These are phyloP conservation scores for Plusia festucae DNA, from an alignment of 2,888 invertebrate species.

Conservation along the genomic window DNA sequence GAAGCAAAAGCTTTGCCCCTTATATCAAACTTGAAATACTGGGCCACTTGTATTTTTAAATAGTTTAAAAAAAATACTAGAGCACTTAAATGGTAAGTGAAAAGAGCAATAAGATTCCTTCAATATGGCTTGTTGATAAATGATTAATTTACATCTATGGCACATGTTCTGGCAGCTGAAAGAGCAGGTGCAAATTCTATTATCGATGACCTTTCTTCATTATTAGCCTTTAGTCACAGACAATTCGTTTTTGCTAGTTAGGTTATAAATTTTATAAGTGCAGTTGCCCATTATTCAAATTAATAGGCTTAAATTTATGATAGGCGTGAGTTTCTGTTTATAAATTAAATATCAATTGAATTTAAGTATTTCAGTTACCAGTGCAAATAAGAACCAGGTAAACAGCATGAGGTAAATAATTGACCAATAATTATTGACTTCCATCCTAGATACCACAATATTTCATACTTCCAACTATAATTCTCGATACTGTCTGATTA, in stretches of 20 bases:
- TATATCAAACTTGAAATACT: no score
- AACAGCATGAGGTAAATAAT: constrained; percentile 31
- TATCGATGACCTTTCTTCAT: constrained; percentile 31
- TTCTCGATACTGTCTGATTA: constrained; percentile 47
- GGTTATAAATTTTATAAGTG: constrained; percentile 13
- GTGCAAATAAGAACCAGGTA: neutral
- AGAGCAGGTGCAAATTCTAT: constrained; percentile 47
- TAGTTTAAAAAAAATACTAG: no score
- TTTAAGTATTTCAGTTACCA: neutral
- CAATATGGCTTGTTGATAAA: neutral
- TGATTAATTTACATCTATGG: constrained; percentile 22
- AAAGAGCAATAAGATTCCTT: no score
- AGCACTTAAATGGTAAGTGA: no score
- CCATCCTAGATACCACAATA: constrained; percentile 30
- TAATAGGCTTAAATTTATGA: neutral
- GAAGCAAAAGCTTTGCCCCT: no score
- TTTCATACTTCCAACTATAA: constrained; percentile 49
- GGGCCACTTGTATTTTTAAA: no score
- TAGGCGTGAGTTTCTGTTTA: neutral
- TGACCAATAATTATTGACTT: constrained; percentile 30
- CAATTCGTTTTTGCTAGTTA: constrained; percentile 22
- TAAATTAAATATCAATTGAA: neutral
- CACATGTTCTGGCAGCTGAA: constrained; percentile 37
- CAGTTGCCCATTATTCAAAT: neutral
- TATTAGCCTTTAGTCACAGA: constrained; percentile 14